Percentiles rank a stretch among this genome's conserved stretches.
phyloP scores from a whole-genome alignment of 1,140 invertebrate genomes.

The Brachionus asplanchnoidis region DNA sequence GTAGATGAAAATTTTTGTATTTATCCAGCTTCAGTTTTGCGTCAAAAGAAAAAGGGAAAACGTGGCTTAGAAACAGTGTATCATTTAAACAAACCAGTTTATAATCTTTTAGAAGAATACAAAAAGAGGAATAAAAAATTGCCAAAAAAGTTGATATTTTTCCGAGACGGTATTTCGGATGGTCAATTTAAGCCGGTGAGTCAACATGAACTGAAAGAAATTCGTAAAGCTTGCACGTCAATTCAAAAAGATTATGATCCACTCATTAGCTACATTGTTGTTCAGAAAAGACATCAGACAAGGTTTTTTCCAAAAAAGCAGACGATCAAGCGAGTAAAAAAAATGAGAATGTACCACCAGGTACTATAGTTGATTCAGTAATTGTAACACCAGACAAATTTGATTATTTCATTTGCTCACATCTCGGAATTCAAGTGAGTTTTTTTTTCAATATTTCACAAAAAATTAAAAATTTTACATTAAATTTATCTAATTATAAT shows the following conservation, averaged over 20 bases:
- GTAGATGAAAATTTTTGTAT: not conserved
- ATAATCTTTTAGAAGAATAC: not conserved
- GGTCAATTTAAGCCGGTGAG: not conserved
- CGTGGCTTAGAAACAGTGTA: not conserved
- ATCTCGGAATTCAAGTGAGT: conserved; percentile 40
- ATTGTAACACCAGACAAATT: conserved; percentile 75
- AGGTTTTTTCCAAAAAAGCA: conserved; percentile 48
- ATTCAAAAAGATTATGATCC: not conserved
- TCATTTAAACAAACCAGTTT: not conserved
- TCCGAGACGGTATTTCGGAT: conserved; percentile 13
- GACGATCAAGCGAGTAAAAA: not conserved
- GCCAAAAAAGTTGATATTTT: not conserved
- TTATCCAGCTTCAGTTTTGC: not conserved
- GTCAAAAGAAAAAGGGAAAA: not conserved
- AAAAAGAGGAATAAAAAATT: not conserved
- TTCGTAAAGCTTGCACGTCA: not conserved
- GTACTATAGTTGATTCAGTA: conserved; percentile 73
- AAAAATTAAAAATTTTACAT: not conserved
- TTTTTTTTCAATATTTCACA: not conserved
- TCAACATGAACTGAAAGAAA: not conserved
- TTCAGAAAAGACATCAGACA: conserved; percentile 85
- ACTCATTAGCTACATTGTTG: conserved; percentile 71
- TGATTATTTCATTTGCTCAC: conserved; percentile 58
- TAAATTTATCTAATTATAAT: too few relatives aligned
- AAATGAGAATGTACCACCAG: conserved; percentile 69